phyloP scores from a whole-genome alignment of 2,113 vertebrate species.

The Pterocles burchelli region DNA sequence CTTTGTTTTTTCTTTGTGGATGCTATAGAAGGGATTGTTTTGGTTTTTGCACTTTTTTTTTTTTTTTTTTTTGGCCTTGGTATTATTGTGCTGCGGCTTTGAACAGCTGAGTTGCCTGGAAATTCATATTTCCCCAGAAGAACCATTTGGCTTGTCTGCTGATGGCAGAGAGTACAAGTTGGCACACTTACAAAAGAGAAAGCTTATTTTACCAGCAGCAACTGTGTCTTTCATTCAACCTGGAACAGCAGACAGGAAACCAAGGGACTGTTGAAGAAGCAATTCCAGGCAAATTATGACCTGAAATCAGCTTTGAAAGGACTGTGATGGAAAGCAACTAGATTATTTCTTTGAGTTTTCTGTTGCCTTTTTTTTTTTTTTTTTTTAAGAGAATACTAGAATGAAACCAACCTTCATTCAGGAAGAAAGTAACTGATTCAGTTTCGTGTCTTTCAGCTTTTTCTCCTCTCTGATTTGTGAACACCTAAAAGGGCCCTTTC shows the following conservation, averaged over 20 bases:
- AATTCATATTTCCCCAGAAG: constrained; percentile 41
- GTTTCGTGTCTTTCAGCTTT: background rate
- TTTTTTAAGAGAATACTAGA: background rate
- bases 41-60: background rate
- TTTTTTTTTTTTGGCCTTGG: background rate
- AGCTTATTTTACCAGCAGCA: constrained; percentile 35
- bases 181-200: background rate
- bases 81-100: background rate
- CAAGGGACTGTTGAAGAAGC: background rate
- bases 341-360: background rate
- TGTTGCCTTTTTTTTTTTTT: background rate
- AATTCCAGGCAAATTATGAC: background rate
- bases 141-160: constrained; percentile 11
- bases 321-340: background rate
- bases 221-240: constrained; percentile 30
- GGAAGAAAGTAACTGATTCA: background rate
- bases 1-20: background rate
- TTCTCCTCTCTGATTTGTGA: background rate
- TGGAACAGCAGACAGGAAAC: constrained; percentile 11
- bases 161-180: background rate
- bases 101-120: constrained; percentile 4
- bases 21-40: background rate
- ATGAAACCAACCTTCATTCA: background rate
- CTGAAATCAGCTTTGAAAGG: constrained; percentile 14
- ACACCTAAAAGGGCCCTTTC: background rate